phyloP scores from a whole-genome alignment of 2,888 invertebrate species.

The Microdon myrmicae region DNA sequence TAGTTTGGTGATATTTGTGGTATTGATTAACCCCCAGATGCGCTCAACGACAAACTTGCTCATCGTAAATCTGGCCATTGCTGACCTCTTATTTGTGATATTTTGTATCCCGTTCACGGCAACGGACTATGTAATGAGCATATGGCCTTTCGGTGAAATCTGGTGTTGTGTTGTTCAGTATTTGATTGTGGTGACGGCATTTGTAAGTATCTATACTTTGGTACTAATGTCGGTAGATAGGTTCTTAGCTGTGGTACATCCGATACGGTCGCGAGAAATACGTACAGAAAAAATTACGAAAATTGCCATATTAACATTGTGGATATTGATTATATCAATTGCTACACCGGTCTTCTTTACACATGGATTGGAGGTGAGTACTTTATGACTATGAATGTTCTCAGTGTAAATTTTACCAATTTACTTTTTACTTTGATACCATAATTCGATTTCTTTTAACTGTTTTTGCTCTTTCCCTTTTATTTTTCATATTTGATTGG shows the following conservation, averaged over 20 bases:
- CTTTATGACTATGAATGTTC: too few species aligned
- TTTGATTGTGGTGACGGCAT: slow-evolving; percentile 88
- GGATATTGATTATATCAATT: slow-evolving; percentile 80
- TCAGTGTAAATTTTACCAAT: too few species aligned
- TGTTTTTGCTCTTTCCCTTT: too few species aligned
- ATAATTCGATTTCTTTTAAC: too few species aligned
- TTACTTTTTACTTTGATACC: too few species aligned
- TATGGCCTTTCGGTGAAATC: slow-evolving; percentile 88
- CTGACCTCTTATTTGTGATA: slow-evolving; percentile 89
- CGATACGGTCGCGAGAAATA: slow-evolving; percentile 84
- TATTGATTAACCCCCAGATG: slow-evolving; percentile 89
- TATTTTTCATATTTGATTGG: too few species aligned
- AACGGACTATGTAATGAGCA: slow-evolving; percentile 82
- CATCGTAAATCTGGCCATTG: slow-evolving; percentile 88
- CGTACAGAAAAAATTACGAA: slow-evolving; percentile 84
- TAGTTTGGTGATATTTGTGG: slow-evolving; percentile 86
- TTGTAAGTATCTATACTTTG: slow-evolving; percentile 91
- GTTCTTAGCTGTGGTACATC: slow-evolving; percentile 92
- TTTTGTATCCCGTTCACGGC: slow-evolving; percentile 95
- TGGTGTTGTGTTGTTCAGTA: slow-evolving; percentile 93
- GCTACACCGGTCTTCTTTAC: slow-evolving; percentile 79
- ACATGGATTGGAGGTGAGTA: slow-evolving; percentile 75
- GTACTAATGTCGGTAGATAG: slow-evolving; percentile 93
- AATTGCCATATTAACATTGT: slow-evolving; percentile 78
- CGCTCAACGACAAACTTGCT: slow-evolving; percentile 92